Base-by-base conservation (phyloP, 1,140 invertebrate genomes). In the Trichonephila inaurata region DNA sequence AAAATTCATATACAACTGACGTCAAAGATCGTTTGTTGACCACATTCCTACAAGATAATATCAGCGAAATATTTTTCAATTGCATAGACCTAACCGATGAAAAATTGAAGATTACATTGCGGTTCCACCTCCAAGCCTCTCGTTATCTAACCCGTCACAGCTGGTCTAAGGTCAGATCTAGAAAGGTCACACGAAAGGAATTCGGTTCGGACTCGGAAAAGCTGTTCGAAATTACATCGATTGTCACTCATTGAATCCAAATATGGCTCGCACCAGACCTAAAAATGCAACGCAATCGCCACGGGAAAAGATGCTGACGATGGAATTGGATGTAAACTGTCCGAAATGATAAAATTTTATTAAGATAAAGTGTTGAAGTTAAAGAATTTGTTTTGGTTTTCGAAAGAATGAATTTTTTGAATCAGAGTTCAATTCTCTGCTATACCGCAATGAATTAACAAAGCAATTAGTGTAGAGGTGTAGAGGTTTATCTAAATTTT, bases 271-370 rank as follows among this genome's bases (percentile, higher is more conserved):
- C 72, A 77, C 33, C 72, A 33, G 16, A 1, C 1, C 24, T 77
- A 77, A 77, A 77, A 77, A 40, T 77, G 72, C 72, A 77, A 77
- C 72, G 72, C 72, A 77, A 77, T 77, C 72, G 0, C 14, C 10
- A 24, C 28, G 33, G 24, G 14, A 77, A 40, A 51, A 77, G 18
- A 77, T 33, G 72, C 72, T 77, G 72, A 77, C 72, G 72, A 77
- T 33, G 72, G 72, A 77, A 77, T 7, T 18, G 16, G 14, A 40
- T 77, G 72, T 77, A 77, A 77, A 77, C 72, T 77, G 28, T 77
- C 16, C 72, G 72, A 19, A 77, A 40, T 77, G 72, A 77, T 77
- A 77, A 77, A 77, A 77, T 77, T 40, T 77, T 40, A 18, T 77
- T 18, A 28, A 18, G 72, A 77, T 28, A 33, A 28, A 77, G 72